Percentiles rank a stretch among this genome's conserved stretches.
phyloP scores from a whole-genome alignment of 1,140 invertebrate genomes.

The Drosophila suzukii region DNA sequence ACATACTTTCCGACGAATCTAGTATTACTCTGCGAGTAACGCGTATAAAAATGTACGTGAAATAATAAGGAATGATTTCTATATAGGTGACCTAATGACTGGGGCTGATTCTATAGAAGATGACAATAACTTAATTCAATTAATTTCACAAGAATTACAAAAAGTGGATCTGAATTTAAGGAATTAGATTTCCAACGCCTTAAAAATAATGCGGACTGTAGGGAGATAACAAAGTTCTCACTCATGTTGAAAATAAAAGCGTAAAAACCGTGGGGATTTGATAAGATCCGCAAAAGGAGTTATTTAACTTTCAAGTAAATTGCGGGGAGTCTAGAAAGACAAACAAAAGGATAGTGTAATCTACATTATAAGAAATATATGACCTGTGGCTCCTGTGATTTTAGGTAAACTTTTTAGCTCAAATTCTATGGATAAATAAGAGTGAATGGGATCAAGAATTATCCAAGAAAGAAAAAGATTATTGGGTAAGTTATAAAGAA shows the following conservation, averaged over 20 bases:
- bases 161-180: no score
- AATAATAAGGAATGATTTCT: no score
- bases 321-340: background rate
- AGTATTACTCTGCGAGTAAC: no score
- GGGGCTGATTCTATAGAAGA: no score
- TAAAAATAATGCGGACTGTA: background rate
- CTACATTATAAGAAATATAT: slow-evolving; percentile 2
- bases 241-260: background rate
- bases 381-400: slow-evolving; percentile 2
- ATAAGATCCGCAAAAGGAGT: background rate
- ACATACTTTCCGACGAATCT: no score
- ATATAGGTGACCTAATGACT: no score
- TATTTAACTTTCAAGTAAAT: background rate
- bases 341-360: background rate
- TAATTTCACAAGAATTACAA: no score
- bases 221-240: background rate
- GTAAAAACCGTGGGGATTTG: no score
- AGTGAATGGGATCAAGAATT: slow-evolving; percentile 10
- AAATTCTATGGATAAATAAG: slow-evolving; percentile 4
- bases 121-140: no score
- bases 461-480: background rate
- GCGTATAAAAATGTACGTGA: no score
- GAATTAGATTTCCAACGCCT: background rate
- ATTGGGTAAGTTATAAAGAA: background rate
- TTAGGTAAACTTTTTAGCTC: background rate